phyloP scores from a whole-genome alignment of 2,113 vertebrate species.

The Ictalurus punctatus region DNA sequence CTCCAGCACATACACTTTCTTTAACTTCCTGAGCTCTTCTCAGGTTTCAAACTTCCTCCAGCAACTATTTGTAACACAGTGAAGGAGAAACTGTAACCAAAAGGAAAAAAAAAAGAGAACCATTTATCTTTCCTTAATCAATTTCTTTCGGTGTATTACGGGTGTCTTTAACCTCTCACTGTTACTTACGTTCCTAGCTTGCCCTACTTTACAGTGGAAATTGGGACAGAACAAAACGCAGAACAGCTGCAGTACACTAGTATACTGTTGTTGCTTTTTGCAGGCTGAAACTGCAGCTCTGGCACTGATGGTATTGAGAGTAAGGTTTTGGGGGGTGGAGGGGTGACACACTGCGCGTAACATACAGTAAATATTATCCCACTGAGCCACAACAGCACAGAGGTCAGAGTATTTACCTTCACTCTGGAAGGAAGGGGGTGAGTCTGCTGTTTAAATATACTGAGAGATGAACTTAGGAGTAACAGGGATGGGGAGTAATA shows the following conservation, averaged over 20 bases:
- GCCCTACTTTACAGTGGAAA: conserved; percentile 45
- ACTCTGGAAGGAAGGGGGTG: not conserved
- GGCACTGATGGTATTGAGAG: not conserved
- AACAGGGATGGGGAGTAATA: not conserved
- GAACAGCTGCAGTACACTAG: conserved; percentile 22
- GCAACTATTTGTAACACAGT: not conserved
- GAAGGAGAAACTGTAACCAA: conserved; percentile 35
- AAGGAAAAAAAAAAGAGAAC: not conserved
- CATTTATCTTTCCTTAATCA: conserved; percentile 36
- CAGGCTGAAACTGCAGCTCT: not conserved
- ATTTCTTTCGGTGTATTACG: conserved; percentile 13
- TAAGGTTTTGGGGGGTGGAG: not conserved
- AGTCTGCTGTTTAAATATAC: not conserved
- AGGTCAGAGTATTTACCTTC: not conserved
- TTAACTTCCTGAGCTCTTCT: conserved; percentile 21
- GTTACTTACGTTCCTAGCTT: conserved; percentile 33
- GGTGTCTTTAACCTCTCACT: not conserved
- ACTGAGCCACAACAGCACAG: not conserved
- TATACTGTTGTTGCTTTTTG: conserved; percentile 10
- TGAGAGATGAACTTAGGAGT: not conserved
- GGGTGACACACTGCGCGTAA: not conserved
- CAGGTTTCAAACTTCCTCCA: conserved; percentile 16
- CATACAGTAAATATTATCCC: not conserved
- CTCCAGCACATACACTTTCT: conserved; percentile 46
- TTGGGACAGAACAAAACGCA: conserved; percentile 8